Evolutionary conservation across 2,888 invertebrate species (phyloP).

Genomic region (Zygothrica quintamaculata): DNA sequence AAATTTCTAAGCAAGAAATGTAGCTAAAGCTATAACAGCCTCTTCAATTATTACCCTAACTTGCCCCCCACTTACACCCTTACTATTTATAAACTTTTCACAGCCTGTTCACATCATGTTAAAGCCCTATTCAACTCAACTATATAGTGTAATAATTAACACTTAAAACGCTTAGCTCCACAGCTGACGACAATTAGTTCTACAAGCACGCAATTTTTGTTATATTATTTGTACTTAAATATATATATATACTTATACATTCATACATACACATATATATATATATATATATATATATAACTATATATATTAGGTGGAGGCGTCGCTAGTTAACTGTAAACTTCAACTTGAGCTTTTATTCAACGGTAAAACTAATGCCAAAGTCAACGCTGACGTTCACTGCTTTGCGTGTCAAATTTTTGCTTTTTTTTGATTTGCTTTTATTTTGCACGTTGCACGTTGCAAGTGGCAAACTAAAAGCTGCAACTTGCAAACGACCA

Average conservation of each 20-base stretch:
- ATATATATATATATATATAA: not conserved
- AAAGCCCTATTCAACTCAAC: not conserved
- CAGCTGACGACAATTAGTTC: constrained; percentile 47
- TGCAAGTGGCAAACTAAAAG: constrained; percentile 25
- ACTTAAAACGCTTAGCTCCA: constrained; percentile 37
- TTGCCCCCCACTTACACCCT: not conserved
- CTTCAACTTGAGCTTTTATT: constrained; percentile 59
- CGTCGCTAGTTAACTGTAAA: constrained; percentile 35
- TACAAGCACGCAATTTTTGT: constrained; percentile 40
- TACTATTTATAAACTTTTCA: not conserved
- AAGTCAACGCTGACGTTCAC: constrained; percentile 37
- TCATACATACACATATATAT: not conserved
- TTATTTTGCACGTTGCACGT: constrained; percentile 8
- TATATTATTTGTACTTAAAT: constrained; percentile 8
- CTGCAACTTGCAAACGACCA: not conserved
- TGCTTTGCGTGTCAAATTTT: constrained; percentile 34
- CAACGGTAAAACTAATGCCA: constrained; percentile 55
- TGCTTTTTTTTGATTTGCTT: constrained; percentile 5
- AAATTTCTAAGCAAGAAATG: too few relatives aligned
- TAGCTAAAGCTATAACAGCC: too few relatives aligned
- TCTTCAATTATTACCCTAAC: constrained; percentile 4
- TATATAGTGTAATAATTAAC: constrained; percentile 45
- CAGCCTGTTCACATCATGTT: not conserved
- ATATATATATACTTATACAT: too few relatives aligned
- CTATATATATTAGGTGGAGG: constrained; percentile 9